These are phyloP conservation scores for Lepidothrix coronata DNA, from an alignment of 2,113 vertebrate species.

Conservation along the genomic window DNA sequence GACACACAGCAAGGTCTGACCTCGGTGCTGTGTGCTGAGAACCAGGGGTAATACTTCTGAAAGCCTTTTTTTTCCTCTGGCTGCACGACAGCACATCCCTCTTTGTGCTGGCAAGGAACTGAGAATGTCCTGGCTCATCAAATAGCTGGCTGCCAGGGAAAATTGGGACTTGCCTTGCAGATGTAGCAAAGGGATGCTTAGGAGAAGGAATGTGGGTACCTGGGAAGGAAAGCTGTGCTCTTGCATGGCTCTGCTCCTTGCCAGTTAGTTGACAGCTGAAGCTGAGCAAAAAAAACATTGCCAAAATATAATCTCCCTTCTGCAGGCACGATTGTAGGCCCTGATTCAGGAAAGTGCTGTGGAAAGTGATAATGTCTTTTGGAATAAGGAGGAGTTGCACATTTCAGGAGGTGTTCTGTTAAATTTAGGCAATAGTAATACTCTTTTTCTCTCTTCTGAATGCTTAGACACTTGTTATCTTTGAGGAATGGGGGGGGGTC, in stretches of 20 bases:
- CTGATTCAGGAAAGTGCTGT: background rate
- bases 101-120: background rate
- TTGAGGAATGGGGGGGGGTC: background rate
- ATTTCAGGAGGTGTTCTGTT: background rate
- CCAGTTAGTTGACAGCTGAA: constrained; percentile 26
- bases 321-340: constrained; percentile 1
- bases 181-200: background rate
- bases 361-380: constrained; percentile 30
- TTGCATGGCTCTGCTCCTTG: background rate
- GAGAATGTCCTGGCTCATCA: background rate
- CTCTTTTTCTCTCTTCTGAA: background rate
- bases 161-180: background rate
- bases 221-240: background rate
- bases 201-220: background rate
- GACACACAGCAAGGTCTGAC: constrained; percentile 43
- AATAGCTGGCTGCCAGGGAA: background rate
- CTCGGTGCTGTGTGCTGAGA: background rate
- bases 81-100: background rate
- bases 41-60: constrained; percentile 12
- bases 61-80: background rate
- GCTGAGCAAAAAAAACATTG: background rate
- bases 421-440: background rate
- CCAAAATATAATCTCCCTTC: constrained; percentile 1
- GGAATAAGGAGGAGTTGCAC: background rate
- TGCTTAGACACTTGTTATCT: background rate